A percentile compares a stretch with the other conserved stretches of the same genome.
phyloP scores from a whole-genome alignment of 1,140 invertebrate species.

The Mactra quadrangularis region DNA sequence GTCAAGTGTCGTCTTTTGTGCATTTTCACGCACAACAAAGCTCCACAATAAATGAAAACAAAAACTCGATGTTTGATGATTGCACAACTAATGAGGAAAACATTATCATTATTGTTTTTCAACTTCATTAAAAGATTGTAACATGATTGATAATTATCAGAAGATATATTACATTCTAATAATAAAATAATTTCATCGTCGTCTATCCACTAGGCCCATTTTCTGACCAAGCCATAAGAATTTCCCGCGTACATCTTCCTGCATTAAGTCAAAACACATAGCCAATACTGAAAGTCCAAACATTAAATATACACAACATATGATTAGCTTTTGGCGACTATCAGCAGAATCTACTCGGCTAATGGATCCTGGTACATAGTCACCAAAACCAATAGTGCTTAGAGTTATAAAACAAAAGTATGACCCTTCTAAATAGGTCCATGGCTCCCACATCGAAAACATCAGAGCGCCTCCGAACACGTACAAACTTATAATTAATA shows the following conservation, averaged over 20 bases:
- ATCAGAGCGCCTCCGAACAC: slow-evolving; percentile 81
- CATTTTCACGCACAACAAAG: too few relatives aligned
- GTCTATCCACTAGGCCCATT: slow-evolving; percentile 61
- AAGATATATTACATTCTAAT: too few relatives aligned
- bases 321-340: slow-evolving; percentile 73
- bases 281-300: slow-evolving; percentile 98
- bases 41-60: too few relatives aligned
- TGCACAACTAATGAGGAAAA: too few relatives aligned
- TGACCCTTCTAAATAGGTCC: slow-evolving; percentile 95
- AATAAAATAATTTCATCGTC: too few relatives aligned
- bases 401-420: slow-evolving; percentile 97
- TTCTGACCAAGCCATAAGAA: slow-evolving; percentile 87
- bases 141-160: too few relatives aligned
- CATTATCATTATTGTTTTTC: too few relatives aligned
- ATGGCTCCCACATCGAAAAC: slow-evolving; percentile 85
- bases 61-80: too few relatives aligned
- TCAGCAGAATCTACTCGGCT: slow-evolving; percentile 85
- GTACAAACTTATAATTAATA: slow-evolving; percentile 79
- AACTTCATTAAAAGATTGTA: too few relatives aligned
- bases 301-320: slow-evolving; percentile 85
- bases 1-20: too few relatives aligned
- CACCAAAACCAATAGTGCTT: slow-evolving; percentile 94
- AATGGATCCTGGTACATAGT: slow-evolving; percentile 93
- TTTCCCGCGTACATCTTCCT: slow-evolving; percentile 92
- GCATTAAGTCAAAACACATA: slow-evolving; percentile 99